Evolutionary conservation across 2,888 invertebrate species (phyloP), one percentile per base, ranked within the genome.

Genomic region (Acleris sparsana): DNA sequence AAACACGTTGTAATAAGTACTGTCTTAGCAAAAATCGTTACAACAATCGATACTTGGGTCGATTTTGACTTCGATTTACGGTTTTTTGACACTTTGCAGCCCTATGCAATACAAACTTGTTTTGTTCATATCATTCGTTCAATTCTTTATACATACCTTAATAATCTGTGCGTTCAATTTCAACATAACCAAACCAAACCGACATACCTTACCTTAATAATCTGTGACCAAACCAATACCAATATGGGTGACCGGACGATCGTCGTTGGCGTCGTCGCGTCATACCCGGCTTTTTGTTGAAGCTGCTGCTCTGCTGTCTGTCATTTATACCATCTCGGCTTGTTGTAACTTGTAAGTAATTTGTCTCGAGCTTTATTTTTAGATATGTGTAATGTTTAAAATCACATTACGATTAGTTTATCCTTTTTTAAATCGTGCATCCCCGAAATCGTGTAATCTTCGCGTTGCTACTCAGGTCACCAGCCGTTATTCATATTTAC

Each of bases 381-480:
- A 46, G 4, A 53, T 49, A 49, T n/a, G 49, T 55, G 64, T 65
- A 17, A 65, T 65, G 64, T 51, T 60, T 51, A 65, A 43, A 49
- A 55, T 44, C 53, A 48, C 59, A 55, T 49, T 65, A 33, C 29
- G 25, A 29, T 55, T 60, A 44, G 51, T 65, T 7, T 11, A 53
- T n/a, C 53, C 64, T 11, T 39, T 59, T 53, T 48, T 59, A n/a
- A 49, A 49, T 29, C 25, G 13, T 44, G 29, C 6, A 51, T 51
- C 49, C 4, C 7, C 20, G 6, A 64, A 51, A 44, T 33, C 55
- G 44, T 55, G 25, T 13, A 44, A n/a, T 29, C 33, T 44, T 55
- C 20, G 20, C 18, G 11, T 20, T 53, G 39, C 13, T n/a, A 56
- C 52, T 57, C 33, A 13, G 16, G 46, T 56, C 13, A 60, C 46